Evolutionary conservation across 2,888 invertebrate genomes (phyloP).

Genomic region (Chymomyza procnemis): DNA sequence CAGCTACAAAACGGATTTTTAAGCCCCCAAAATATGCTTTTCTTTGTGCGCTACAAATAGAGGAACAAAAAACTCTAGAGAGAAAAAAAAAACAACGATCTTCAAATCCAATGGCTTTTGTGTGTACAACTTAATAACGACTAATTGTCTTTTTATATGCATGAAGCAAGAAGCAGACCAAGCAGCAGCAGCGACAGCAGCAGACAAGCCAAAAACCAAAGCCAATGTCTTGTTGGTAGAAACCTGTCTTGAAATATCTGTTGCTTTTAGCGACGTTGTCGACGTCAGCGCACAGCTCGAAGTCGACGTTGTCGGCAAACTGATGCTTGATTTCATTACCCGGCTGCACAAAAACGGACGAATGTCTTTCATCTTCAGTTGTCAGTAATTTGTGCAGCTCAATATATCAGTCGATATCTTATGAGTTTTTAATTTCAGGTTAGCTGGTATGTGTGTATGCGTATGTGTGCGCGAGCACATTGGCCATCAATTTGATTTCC

Average conservation of each 20-base stretch:
- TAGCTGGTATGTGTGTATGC: constrained; percentile 32
- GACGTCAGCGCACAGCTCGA: constrained; percentile 2
- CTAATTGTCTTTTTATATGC: constrained; percentile 77
- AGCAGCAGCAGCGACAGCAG: not conserved
- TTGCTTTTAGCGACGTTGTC: not conserved
- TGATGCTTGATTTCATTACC: not conserved
- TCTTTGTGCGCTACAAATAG: constrained; percentile 10
- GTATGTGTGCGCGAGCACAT: constrained; percentile 28
- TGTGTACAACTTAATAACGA: constrained; percentile 68
- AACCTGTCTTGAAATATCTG: constrained; percentile 62
- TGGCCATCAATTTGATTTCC: constrained; percentile 76
- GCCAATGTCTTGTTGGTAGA: constrained; percentile 9
- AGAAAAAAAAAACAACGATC: not conserved
- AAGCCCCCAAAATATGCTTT: constrained; percentile 28
- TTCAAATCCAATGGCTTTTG: constrained; percentile 45
- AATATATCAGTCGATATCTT: constrained; percentile 79
- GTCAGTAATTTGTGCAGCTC: constrained; percentile 78
- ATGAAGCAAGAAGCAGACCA: constrained; percentile 7
- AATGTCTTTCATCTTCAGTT: constrained; percentile 67
- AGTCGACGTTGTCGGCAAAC: constrained; percentile 19
- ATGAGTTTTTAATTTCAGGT: constrained; percentile 79
- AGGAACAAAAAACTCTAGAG: not conserved
- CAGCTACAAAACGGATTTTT: constrained; percentile 43
- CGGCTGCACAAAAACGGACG: not conserved
- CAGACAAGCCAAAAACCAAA: constrained; percentile 2